phyloP scores from a whole-genome alignment of 2,113 vertebrate species.

The Sterrhoptilus dennistouni region DNA sequence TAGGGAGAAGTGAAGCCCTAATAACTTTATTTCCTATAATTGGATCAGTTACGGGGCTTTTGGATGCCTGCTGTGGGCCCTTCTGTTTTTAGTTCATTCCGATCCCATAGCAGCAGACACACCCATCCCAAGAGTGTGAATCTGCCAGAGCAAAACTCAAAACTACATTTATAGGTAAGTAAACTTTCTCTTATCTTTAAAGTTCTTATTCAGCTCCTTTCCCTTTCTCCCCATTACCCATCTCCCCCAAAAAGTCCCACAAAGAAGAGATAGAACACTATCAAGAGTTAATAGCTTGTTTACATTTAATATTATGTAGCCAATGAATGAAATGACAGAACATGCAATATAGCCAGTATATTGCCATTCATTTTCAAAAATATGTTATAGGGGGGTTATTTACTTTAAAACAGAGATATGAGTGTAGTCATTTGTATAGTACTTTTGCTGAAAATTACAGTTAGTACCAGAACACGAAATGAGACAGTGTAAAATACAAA shows the following conservation, averaged over 20 bases:
- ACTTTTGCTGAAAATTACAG: too few species aligned
- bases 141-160: constrained; percentile 38
- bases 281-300: not conserved
- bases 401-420: not conserved
- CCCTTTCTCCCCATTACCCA: not conserved
- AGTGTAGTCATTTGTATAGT: too few species aligned
- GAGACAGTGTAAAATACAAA: too few species aligned
- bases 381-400: not conserved
- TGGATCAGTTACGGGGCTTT: constrained; percentile 1
- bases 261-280: not conserved
- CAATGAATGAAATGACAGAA: not conserved
- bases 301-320: not conserved
- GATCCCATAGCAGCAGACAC: constrained; percentile 17
- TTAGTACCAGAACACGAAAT: too few species aligned
- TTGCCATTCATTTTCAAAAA: not conserved
- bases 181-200: not conserved
- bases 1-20: not conserved
- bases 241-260: not conserved
- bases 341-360: not conserved
- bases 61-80: not conserved
- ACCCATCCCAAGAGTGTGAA: constrained; percentile 22
- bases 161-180: constrained; percentile 32
- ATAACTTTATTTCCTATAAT: not conserved
- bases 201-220: not conserved
- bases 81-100: not conserved